A percentile compares a stretch with the other conserved stretches of the same genome.
Conservation (phyloP, 1,140 invertebrate species). For the Helicoverpa armigera region DNA sequence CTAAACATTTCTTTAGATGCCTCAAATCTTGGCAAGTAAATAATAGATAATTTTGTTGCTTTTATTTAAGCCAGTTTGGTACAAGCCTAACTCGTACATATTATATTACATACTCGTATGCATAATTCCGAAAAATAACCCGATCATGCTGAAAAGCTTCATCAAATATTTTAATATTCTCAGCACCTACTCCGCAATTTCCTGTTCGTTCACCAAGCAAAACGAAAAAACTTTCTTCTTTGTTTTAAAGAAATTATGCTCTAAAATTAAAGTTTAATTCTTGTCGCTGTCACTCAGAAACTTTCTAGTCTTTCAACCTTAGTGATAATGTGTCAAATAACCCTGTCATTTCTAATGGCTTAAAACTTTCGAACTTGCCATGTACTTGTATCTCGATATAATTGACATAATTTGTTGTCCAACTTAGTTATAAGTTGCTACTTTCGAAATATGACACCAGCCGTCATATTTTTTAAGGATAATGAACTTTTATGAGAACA, state of each 20-base stretch:
- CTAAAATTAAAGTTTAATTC: constrained; percentile 19
- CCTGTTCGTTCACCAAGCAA: background rate
- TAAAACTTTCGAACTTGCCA: background rate
- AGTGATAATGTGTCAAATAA: background rate
- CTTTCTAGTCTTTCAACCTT: background rate
- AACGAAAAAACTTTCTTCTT: background rate
- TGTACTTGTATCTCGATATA: background rate
- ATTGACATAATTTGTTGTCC: background rate
- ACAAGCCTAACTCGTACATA: too few species aligned
- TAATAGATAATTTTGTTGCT: too few species aligned
- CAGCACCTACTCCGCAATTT: background rate
- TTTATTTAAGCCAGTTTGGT: too few species aligned
- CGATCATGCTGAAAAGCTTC: too few species aligned
- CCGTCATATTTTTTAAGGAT: too few species aligned
- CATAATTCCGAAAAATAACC: too few species aligned
- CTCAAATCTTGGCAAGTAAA: too few species aligned
- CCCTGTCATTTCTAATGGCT: background rate
- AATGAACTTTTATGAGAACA: too few species aligned
- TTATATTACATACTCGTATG: too few species aligned
- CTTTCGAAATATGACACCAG: background rate
- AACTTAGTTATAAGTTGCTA: background rate
- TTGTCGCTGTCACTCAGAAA: background rate
- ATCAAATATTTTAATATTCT: too few species aligned
- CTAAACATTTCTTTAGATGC: too few species aligned
- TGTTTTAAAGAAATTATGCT: background rate